Evolutionary conservation across 2,888 invertebrate genomes (phyloP).

Genomic region (Ferrisia virgata): DNA sequence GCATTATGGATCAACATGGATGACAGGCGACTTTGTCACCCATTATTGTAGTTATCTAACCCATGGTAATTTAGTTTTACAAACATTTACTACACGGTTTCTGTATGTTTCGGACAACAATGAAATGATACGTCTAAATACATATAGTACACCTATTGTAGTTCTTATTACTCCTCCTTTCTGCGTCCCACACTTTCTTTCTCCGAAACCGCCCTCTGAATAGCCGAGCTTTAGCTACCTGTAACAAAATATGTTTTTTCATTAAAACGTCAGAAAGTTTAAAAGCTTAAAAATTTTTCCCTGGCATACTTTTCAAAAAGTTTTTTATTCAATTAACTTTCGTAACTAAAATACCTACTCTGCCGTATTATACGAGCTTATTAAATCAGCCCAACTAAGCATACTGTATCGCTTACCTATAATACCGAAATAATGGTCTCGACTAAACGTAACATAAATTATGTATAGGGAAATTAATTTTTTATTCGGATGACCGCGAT

Average conservation of each 20-base stretch:
- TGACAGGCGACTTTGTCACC: constrained; percentile 43
- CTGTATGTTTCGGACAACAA: neutral
- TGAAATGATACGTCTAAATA: neutral
- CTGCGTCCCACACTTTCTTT: neutral
- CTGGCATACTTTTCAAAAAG: neutral
- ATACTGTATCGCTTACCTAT: neutral
- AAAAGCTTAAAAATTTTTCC: neutral
- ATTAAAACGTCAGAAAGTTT: neutral
- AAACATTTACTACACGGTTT: neutral
- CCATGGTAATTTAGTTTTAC: constrained; percentile 34
- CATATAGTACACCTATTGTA: neutral
- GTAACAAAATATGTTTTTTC: neutral
- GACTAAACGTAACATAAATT: neutral
- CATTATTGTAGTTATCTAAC: constrained; percentile 34
- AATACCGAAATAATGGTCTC: neutral
- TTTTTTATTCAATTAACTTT: neutral
- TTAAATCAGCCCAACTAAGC: neutral
- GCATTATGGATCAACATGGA: constrained; percentile 36
- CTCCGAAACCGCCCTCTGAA: neutral
- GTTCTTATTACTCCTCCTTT: neutral
- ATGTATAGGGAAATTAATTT: too few relatives aligned
- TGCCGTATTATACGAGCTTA: neutral
- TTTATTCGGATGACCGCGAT: too few relatives aligned
- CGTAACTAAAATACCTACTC: neutral
- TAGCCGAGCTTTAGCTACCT: neutral